Evolutionary conservation across 2,888 invertebrate species (phyloP), one percentile per base, ranked within the genome.

Genomic region (Empis stercorea): DNA sequence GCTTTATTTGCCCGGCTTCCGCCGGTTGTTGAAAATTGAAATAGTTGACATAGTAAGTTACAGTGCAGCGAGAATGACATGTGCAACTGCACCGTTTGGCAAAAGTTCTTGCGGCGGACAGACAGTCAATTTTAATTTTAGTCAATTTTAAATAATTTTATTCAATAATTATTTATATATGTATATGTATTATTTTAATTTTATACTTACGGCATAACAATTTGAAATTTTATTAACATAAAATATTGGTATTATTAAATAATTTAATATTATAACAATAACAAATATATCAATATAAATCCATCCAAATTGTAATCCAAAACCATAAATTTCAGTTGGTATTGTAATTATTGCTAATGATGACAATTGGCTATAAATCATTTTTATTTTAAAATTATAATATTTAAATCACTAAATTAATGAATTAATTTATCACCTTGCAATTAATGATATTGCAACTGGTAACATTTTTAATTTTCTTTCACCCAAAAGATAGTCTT

Each of bases 341-440:
- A 72, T 70, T 2, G 76, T 70, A 57, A 76, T 66, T n/a, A 76
- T 68, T 0, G 75, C 68, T 20, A 76, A 69, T n/a, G 73, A 75
- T 6, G n/a, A 36, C 3, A 36, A 36, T 36, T 36, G 14, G 7
- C 14, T 15, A 36, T 15, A 36, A 14, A n/a, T n/a, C n/a, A n/a
- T n/a, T n/a, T 15, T 36, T 36, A 14, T 3, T 36, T 36, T 36
- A 37, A 15, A 16, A 16, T 16, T 10, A 37, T 16, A 20, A 32
- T 32, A n/a, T 32, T n/a, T 32, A 32, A 30, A 30, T 3, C 7
- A 30, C 7, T 5, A 30, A 11, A 30, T 36, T 15, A 30, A n/a
- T n/a, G n/a, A 32, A 44, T 16, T 16, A 37, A 37, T 7, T 11
- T 13, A 16, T 38, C 17, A 38, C 38, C 38, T 38, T 16, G 76